Percentiles rank a stretch among this genome's conserved stretches.
Evolutionary conservation across 2,888 invertebrate species (phyloP).

Genomic region (Aleiodes testaceus): DNA sequence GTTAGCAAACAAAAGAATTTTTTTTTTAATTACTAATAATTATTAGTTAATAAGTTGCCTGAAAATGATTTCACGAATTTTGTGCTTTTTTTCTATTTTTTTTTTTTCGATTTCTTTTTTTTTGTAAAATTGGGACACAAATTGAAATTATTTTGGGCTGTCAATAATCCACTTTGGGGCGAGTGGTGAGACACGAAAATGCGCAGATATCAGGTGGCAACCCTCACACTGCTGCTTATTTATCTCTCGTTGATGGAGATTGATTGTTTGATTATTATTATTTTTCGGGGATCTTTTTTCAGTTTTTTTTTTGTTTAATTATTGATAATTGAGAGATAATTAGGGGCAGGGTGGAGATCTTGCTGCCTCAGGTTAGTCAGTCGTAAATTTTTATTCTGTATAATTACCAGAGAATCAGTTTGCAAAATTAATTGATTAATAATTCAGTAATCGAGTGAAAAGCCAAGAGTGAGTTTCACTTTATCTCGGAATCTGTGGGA

Average conservation of each 20-base stretch:
- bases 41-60: conserved; percentile 14
- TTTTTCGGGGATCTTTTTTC: conserved; percentile 3
- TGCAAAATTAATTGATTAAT: conserved; percentile 29
- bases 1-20: conserved; percentile 25
- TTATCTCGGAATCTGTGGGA: too few relatives aligned
- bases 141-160: conserved; percentile 51
- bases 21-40: conserved; percentile 29
- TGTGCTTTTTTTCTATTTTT: too few relatives aligned
- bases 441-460: conserved; percentile 31
- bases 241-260: neutral
- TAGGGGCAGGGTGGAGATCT: conserved; percentile 68
- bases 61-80: conserved; percentile 5
- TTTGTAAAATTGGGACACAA: conserved; percentile 6
- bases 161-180: conserved; percentile 56
- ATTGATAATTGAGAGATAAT: conserved; percentile 37
- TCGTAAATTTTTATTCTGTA: conserved; percentile 67
- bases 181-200: conserved; percentile 62
- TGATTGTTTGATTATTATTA: neutral
- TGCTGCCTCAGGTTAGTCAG: conserved; percentile 71
- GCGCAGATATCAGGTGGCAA: conserved; percentile 60
- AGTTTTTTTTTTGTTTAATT: conserved; percentile 20
- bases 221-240: conserved; percentile 64
- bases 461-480: neutral
- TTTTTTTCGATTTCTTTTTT: neutral
- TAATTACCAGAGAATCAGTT: conserved; percentile 25